Conservation (phyloP, 2,113 vertebrate species). For the Arenaria interpres region DNA sequence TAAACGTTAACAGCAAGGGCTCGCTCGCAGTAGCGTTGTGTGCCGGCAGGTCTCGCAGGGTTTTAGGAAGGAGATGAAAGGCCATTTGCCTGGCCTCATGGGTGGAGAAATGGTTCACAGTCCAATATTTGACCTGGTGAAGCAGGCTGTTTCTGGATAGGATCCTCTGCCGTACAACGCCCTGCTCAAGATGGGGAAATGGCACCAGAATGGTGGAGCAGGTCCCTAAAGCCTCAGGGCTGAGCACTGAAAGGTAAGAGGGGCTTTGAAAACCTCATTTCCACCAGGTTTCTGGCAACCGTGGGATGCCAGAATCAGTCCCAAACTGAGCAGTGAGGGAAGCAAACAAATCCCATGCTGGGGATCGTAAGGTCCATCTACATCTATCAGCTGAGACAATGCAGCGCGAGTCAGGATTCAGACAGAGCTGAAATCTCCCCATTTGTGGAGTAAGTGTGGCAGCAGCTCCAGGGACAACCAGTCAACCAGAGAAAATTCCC, state of each 20-base stretch:
- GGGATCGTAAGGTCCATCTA: background rate
- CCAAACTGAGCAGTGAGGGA: background rate
- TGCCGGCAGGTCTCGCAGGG: background rate
- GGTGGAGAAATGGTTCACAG: background rate
- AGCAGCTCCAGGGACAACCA: background rate
- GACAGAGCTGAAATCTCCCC: background rate
- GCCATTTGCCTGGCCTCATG: background rate
- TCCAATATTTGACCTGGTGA: background rate
- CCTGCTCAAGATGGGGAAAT: background rate
- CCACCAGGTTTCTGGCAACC: background rate
- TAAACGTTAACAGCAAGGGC: background rate
- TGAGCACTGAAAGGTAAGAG: background rate
- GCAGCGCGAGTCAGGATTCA: fast-evolving
- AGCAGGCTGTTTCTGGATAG: background rate
- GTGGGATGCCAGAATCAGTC: background rate
- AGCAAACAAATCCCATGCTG: background rate
- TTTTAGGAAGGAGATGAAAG: background rate
- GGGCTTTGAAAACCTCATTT: background rate
- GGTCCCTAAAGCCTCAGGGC: background rate
- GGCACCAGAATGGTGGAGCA: background rate
- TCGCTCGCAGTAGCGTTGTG: background rate
- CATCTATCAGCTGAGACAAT: background rate
- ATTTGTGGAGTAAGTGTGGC: fast-evolving
- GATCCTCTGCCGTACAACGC: background rate
- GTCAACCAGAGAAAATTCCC: background rate